A percentile compares a stretch with the other conserved stretches of the same genome.
These are phyloP conservation scores for Zeus faber DNA, from an alignment of 2,113 vertebrate species.

Conservation along the genomic window DNA sequence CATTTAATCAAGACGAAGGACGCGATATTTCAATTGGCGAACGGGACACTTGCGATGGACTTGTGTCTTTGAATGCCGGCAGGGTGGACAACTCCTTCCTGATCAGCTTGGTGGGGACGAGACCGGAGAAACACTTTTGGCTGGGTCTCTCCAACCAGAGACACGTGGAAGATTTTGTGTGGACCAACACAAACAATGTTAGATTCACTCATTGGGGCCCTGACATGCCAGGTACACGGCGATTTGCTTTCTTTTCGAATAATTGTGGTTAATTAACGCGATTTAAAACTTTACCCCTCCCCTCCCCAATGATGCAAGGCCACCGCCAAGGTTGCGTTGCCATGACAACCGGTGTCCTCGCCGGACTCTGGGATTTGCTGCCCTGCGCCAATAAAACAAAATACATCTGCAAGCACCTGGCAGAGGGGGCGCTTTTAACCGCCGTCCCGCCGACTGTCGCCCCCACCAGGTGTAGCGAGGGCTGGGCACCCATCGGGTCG, in stretches of 20 bases:
- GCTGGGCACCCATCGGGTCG: conserved; percentile 65
- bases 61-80: background rate
- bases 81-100: conserved; percentile 94
- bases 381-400: conserved; percentile 85
- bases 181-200: conserved; percentile 75
- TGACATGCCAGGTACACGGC: conserved; percentile 58
- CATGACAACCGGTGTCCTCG: conserved; percentile 85
- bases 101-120: conserved; percentile 85
- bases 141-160: conserved; percentile 85
- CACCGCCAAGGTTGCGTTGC: conserved; percentile 82
- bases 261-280: no score
- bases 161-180: conserved; percentile 78
- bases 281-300: background rate
- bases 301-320: conserved; percentile 36
- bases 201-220: conserved; percentile 88
- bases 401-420: conserved; percentile 88
- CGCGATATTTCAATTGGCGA: no score
- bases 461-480: conserved; percentile 52
- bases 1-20: no score
- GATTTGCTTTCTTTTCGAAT: no score
- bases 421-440: conserved; percentile 80
- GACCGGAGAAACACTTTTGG: conserved; percentile 89
- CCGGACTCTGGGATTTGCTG: conserved; percentile 92
- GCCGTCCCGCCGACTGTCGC: conserved; percentile 38
- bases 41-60: background rate